Evolutionary conservation across 2,888 invertebrate genomes (phyloP).

Genomic region (Agelastica alni): DNA sequence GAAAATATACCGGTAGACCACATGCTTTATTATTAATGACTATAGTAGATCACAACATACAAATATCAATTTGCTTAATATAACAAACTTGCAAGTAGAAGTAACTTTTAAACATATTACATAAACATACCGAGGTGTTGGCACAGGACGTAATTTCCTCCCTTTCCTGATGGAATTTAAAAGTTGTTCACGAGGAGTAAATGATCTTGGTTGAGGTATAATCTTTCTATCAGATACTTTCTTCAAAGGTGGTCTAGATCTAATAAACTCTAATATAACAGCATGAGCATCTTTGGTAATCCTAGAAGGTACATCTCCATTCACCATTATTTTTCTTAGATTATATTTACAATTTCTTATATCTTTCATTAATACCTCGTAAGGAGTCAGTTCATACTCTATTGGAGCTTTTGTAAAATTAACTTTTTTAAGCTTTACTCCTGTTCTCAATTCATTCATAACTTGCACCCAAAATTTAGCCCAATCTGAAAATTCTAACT

Average conservation of each 20-base stretch:
- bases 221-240: conserved; percentile 87
- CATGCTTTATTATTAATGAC: too few species aligned
- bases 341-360: conserved; percentile 89
- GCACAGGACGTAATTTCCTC: conserved; percentile 66
- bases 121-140: conserved; percentile 45
- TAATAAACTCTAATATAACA: conserved; percentile 94
- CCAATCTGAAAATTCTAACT: conserved; percentile 89
- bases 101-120: too few species aligned
- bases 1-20: too few species aligned
- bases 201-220: conserved; percentile 72
- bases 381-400: conserved; percentile 93
- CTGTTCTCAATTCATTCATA: conserved; percentile 87
- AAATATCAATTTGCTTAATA: too few species aligned
- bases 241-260: conserved; percentile 90
- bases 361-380: conserved; percentile 96
- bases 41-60: too few species aligned
- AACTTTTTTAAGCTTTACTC: conserved; percentile 91
- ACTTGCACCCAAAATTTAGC: conserved; percentile 96
- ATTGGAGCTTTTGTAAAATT: conserved; percentile 76
- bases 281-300: conserved; percentile 95
- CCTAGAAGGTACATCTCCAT: conserved; percentile 78
- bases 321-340: conserved; percentile 82
- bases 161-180: conserved; percentile 85
- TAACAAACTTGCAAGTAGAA: too few species aligned
- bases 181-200: conserved; percentile 81